A percentile compares a stretch with the other conserved stretches of the same genome.
phyloP scores from a whole-genome alignment of 2,888 invertebrate genomes.

The Stegophylla sp. region DNA sequence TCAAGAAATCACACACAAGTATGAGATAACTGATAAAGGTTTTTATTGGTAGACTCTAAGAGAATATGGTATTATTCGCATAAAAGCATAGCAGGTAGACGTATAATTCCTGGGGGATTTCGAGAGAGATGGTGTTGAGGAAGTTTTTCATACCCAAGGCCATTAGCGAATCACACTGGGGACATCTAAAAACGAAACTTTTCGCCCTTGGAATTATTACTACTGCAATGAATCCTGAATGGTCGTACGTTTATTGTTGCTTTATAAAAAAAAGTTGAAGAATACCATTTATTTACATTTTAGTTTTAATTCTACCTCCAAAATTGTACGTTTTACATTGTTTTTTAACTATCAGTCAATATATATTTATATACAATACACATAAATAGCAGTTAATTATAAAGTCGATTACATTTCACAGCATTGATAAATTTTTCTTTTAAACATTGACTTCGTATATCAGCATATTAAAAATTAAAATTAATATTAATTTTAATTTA shows the following conservation, averaged over 20 bases:
- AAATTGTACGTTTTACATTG: slow-evolving; percentile 20
- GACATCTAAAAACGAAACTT: slow-evolving; percentile 57
- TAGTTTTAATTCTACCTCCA: slow-evolving; percentile 18
- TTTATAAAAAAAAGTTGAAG: slow-evolving; percentile 22
- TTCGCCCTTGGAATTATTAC: slow-evolving; percentile 54
- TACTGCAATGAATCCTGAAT: slow-evolving; percentile 45
- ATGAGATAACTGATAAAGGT: slow-evolving; percentile 6
- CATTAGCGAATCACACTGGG: slow-evolving; percentile 57
- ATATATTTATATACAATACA: not conserved
- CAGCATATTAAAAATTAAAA: not conserved
- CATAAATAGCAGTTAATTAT: not conserved
- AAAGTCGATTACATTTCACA: not conserved
- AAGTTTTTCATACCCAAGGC: slow-evolving; percentile 51
- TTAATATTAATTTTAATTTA: no score
- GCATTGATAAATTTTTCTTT: not conserved
- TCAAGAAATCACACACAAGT: slow-evolving; percentile 14
- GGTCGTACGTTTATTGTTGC: slow-evolving; percentile 51
- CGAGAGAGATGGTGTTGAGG: slow-evolving; percentile 27
- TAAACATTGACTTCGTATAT: not conserved
- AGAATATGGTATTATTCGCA: slow-evolving; percentile 56
- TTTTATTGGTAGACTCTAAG: slow-evolving; percentile 45
- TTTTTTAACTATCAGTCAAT: not conserved
- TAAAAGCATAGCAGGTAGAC: slow-evolving; percentile 47
- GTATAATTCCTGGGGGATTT: slow-evolving; percentile 54
- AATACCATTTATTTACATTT: slow-evolving; percentile 41